phyloP scores from a whole-genome alignment of 2,888 invertebrate species.

The Laothoe populi region DNA sequence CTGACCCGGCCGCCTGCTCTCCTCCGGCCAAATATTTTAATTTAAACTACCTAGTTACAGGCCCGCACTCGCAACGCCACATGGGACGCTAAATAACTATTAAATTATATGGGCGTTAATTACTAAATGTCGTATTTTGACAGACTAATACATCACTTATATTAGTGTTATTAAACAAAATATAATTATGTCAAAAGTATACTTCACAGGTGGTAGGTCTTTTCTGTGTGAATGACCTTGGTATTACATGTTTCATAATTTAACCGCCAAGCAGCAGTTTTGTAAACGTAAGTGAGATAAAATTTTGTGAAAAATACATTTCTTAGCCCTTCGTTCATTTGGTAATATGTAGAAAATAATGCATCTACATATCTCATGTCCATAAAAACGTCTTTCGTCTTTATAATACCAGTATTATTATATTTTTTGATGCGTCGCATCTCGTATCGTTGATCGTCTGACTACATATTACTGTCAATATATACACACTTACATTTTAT shows the following conservation, averaged over 20 bases:
- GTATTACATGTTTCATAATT: too few species aligned
- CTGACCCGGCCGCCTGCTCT: conserved; percentile 24
- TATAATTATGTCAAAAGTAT: too few species aligned
- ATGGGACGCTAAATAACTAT: not conserved
- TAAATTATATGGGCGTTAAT: not conserved
- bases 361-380: not conserved
- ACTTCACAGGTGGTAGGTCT: too few species aligned
- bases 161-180: too few species aligned
- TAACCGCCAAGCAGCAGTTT: too few species aligned
- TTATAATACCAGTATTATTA: conserved; percentile 8
- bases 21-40: conserved; percentile 26
- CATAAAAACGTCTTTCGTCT: conserved; percentile 5
- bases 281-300: too few species aligned
- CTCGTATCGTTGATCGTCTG: not conserved
- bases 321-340: too few species aligned
- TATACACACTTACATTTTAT: not conserved
- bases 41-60: conserved; percentile 24
- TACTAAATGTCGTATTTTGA: not conserved
- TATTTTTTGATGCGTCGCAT: conserved; percentile 11
- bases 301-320: too few species aligned
- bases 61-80: conserved; percentile 2
- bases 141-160: too few species aligned
- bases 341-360: too few species aligned
- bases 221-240: too few species aligned
- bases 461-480: not conserved